Percentiles rank a stretch among this genome's conserved stretches.
phyloP scores from a whole-genome alignment of 2,888 invertebrate species.

The Troides helena region DNA sequence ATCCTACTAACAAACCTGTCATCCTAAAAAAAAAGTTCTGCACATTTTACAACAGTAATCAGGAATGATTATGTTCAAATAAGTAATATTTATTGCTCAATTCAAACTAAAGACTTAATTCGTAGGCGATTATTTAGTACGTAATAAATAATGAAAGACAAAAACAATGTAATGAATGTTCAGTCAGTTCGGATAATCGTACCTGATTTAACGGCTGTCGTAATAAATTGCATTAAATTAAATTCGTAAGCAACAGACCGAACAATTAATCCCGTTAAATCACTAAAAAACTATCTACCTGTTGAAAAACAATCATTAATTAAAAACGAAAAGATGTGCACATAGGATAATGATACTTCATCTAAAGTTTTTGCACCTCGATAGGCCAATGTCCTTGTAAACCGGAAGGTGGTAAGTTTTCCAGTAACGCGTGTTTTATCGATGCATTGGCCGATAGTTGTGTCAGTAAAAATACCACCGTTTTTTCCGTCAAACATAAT shows the following conservation, averaged over 20 bases:
- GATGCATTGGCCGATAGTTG: not conserved
- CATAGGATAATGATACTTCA: not conserved
- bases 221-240: slow-evolving; percentile 15
- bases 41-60: no score
- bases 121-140: not conserved
- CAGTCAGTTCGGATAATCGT: slow-evolving; percentile 13
- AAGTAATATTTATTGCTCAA: no score
- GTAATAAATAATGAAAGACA: slow-evolving; percentile 7
- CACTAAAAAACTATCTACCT: slow-evolving; percentile 4
- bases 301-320: slow-evolving; percentile 18
- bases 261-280: slow-evolving; percentile 21
- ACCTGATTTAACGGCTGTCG: slow-evolving; percentile 5
- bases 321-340: slow-evolving; percentile 10
- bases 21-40: no score
- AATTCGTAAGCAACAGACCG: slow-evolving; percentile 24
- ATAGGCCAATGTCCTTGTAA: slow-evolving; percentile 12
- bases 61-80: no score
- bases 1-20: no score
- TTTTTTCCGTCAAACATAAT: slow-evolving; percentile 4
- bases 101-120: not conserved
- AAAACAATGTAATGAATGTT: slow-evolving; percentile 17
- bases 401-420: slow-evolving; percentile 5
- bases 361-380: slow-evolving; percentile 8
- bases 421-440: not conserved
- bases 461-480: not conserved